These are phyloP conservation scores for Theristicus caerulescens DNA, from an alignment of 2,113 vertebrate species.

Conservation along the genomic window DNA sequence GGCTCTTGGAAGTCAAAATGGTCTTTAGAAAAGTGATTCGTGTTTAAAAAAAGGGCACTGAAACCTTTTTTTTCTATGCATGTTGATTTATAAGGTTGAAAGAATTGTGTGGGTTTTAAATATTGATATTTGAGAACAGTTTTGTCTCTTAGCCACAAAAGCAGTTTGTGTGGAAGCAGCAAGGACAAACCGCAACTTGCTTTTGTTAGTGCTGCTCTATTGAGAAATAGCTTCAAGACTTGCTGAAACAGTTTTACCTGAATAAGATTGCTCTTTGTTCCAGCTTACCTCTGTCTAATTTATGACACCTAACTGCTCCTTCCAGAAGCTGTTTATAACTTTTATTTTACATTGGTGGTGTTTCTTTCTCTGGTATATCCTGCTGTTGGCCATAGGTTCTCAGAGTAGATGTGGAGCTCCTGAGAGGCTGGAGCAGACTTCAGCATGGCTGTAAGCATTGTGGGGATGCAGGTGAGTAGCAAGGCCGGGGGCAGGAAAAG, in stretches of 20 bases:
- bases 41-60: background rate
- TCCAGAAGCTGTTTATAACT: background rate
- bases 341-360: background rate
- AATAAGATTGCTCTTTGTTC: background rate
- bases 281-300: background rate
- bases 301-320: background rate
- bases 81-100: background rate
- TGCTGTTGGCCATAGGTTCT: background rate
- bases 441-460: background rate
- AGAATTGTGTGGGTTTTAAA: background rate
- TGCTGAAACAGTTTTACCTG: background rate
- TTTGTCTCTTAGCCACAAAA: background rate
- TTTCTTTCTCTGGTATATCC: background rate
- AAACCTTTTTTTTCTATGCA: background rate
- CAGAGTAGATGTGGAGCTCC: background rate
- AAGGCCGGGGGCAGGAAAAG: background rate
- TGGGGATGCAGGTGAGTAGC: background rate
- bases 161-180: background rate
- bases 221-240: background rate
- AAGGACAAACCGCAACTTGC: background rate
- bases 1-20: background rate
- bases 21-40: background rate
- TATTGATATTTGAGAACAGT: background rate
- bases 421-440: background rate
- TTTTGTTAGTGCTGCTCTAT: background rate